Evolutionary conservation across 2,888 invertebrate species (phyloP).

Genomic region (Ichneumoninae sp.): DNA sequence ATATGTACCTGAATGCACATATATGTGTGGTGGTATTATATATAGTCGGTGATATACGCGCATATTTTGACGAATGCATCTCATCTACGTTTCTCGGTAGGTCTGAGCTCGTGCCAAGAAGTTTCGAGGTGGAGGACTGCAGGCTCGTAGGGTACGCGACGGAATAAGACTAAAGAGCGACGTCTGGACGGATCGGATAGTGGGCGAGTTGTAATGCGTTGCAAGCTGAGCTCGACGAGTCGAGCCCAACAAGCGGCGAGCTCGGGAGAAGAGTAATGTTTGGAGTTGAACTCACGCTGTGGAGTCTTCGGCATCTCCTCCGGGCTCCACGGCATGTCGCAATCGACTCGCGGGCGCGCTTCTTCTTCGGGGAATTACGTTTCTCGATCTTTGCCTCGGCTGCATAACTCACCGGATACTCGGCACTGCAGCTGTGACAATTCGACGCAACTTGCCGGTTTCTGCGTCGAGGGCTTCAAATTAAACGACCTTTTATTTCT

Average conservation of each 20-base stretch:
- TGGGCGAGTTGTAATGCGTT: constrained; percentile 35
- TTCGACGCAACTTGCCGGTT: not conserved
- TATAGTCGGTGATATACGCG: not conserved
- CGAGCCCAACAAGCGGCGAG: constrained; percentile 1
- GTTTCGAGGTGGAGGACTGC: not conserved
- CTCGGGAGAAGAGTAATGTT: constrained; percentile 30
- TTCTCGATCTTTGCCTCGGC: constrained; percentile 42
- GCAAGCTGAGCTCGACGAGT: constrained; percentile 1
- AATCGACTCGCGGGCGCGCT: constrained; percentile 39
- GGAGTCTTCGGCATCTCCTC: constrained; percentile 26
- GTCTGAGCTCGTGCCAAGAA: constrained; percentile 10
- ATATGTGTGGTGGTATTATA: not conserved
- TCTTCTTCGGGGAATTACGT: constrained; percentile 38
- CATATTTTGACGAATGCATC: constrained; percentile 20
- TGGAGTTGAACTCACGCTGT: constrained; percentile 41
- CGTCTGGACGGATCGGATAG: constrained; percentile 33
- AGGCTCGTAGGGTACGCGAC: constrained; percentile 27
- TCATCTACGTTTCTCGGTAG: constrained; percentile 8
- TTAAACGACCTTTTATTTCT: not conserved
- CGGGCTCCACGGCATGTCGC: constrained; percentile 25
- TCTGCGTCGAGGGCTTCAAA: not conserved
- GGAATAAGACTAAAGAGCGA: constrained; percentile 35
- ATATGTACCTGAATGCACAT: not conserved
- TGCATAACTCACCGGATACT: constrained; percentile 31
- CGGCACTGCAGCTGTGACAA: constrained; percentile 6